Evolutionary conservation across 2,797 vertebrate genomes (phyloP), one percentile per base, ranked within the genome.

Genomic region (Netta rufina): DNA sequence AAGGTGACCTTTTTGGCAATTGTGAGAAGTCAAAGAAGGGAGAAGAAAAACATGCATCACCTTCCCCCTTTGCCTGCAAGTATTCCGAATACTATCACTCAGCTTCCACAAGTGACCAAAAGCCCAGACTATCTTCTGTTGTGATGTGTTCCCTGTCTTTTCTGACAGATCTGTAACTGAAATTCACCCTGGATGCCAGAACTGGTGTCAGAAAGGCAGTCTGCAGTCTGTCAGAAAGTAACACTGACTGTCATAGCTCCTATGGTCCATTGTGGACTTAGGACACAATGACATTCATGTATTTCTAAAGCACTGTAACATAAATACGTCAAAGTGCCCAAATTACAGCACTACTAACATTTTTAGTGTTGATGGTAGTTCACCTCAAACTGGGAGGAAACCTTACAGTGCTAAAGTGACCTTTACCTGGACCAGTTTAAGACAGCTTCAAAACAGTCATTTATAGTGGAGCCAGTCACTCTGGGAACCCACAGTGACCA

Each of bases 221-320:
- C 27, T 27, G 51, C 5, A 53, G 25, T 53, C 51, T 53, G 25
- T 27, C 51, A 53, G 51, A 75, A 67, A 75, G 20, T 27, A 75
- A 11, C 3, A 1, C 20, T 71, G 53, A 36, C 33, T 43, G 16
- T 57, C 6, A 13, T 3, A 75, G 30, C 3, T 20, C 20, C 53
- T 53, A 4, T 8, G 74, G 24, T 25, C 24, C 36, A 7, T 41
- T 24, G 51, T 33, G 28, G 47, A 73, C 12, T 53, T 43, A 62
- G 53, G 41, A n/a, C 19, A 18, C 1, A 3, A 33, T 1, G 4
- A 39, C 18, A 39, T 41, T 12, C 22, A 4, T 3, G 8, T 21
- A 13, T 47, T 87, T 77, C 36, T 24, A 45, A 81, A 84, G n/a
- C 36, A 47, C 30, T 1, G 0, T 22, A 70, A n/a, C 19, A 45